Evolutionary conservation across 2,888 invertebrate species (phyloP).

Genomic region (Conchocele bisecta): DNA sequence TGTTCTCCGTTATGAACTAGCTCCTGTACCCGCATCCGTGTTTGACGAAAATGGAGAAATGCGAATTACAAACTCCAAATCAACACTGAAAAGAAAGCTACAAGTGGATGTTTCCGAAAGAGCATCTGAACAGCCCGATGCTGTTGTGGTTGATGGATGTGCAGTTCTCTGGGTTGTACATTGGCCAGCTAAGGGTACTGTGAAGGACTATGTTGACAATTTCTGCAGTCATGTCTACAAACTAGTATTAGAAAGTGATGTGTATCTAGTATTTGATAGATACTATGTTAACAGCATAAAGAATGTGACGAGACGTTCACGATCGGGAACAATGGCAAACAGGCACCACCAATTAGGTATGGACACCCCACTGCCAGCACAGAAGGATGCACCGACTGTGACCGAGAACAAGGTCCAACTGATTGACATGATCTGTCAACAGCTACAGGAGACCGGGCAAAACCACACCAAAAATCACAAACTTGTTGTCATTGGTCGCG

Average conservation of each 20-base stretch:
- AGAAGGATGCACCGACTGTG: constrained; percentile 39
- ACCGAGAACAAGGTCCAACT: constrained; percentile 49
- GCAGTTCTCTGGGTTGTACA: constrained; percentile 44
- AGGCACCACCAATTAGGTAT: constrained; percentile 14
- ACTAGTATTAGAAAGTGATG: background rate
- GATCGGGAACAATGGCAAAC: constrained; percentile 11
- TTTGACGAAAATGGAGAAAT: constrained; percentile 45
- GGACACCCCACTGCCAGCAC: constrained; percentile 40
- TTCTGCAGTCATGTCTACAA: constrained; percentile 5
- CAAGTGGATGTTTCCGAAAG: constrained; percentile 4
- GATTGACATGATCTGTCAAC: constrained; percentile 46
- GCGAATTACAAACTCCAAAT: constrained; percentile 38
- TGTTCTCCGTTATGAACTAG: constrained; percentile 40
- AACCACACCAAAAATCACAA: too few relatives aligned
- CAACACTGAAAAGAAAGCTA: constrained; percentile 35
- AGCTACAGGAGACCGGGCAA: constrained; percentile 9
- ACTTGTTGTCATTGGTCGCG: background rate
- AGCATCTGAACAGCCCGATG: constrained; percentile 1
- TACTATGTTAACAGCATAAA: constrained; percentile 45
- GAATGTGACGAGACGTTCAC: constrained; percentile 24
- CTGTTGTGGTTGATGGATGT: constrained; percentile 43
- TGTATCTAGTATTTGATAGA: constrained; percentile 39
- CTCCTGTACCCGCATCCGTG: constrained; percentile 50
- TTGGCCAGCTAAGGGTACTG: constrained; percentile 44
- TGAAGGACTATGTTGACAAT: constrained; percentile 32